Base-by-base conservation (phyloP, 2,888 invertebrate species). In the Omphaloscelis lunosa region DNA sequence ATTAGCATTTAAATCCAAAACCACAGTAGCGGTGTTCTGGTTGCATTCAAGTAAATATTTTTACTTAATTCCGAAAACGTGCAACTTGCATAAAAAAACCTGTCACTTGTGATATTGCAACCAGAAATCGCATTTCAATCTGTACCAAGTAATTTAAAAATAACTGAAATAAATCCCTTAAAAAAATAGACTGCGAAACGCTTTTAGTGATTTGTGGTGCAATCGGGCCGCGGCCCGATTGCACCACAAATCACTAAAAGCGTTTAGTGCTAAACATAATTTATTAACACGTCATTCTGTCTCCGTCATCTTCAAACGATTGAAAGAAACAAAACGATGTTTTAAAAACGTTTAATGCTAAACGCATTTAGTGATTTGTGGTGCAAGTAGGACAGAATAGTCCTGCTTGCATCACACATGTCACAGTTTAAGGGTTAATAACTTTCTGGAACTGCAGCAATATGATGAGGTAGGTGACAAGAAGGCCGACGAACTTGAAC, bases 401-500 rank as follows among this genome's bases (percentile, higher is more conserved):
- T n/a, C n/a, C n/a, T n/a, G n/a, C n/a, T n/a, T n/a, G n/a, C n/a
- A n/a, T n/a, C n/a, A n/a, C 34, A 34, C 15, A 67, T 34, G 34
- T 27, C 23, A 23, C 7, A 75, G 12, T 77, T 82, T 73, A 89
- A 58, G 91, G 92, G 65, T 91, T 90, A 6, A 94, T 89, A 62
- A 96, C 94, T 90, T 95, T 96, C 56, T 93, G 90, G 77, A 94
- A 94, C 84, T 96, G 96, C 66, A 96, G 83, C 77, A 95, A 75
- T 77, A 96, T 96, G 61, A 96, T 95, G 4, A 95, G 92, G 71
- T 96, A 95, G 0, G 95, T 95, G n/a, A 93, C 89, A 3, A 95
- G 90, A 11, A 96, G 88, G 2, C 93, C 94, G 20, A 93, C 82
- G 80, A 94, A 94, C 80, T 95, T 95, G 83, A 96, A 94, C 0